Evolutionary conservation across 1,140 invertebrate species (phyloP), one percentile per base, ranked within the genome.

Genomic region (Bombus breviceps): DNA sequence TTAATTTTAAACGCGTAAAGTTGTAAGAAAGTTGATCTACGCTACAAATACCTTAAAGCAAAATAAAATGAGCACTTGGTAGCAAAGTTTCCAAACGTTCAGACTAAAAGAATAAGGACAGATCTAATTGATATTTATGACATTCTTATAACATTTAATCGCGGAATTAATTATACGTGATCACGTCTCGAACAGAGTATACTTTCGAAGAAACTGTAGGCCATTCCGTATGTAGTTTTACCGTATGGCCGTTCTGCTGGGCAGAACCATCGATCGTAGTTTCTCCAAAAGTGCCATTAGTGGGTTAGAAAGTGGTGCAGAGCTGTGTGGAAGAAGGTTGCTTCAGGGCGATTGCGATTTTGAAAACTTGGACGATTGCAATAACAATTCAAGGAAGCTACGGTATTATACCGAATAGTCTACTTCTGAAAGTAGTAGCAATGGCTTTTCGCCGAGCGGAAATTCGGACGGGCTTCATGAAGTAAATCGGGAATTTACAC

Each of bases 331-430:
- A 59, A 77, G 86, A 85, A 84, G 62, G 71, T 89, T 87, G 86
- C 89, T 85, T 86, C 77, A 72, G 74, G 88, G 88, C 81, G 89
- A 91, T 92, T 90, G 90, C 88, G 78, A 92, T 92, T 90, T 86
- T 81, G 89, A 92, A 92, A 93, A 93, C 91, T 93, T 91, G 88
- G 90, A 86, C 91, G 91, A 91, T 92, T 86, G 89, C 87, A 91
- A 93, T 93, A 93, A 93, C 89, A 91, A 84, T 90, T 87, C 68
- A 41, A 69, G 57, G 68, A 80, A 87, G 69, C 86, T 73, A 71
- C 80, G 74, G 86, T 53, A 77, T 77, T 73, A 66, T 34, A 15
- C 25, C 66, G 86, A 73, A 81, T 72, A 66, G 37, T 71, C 25
- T 57, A 71, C 72, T 22, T 68, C 12, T 37, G n/a, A 32, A 62